Base-by-base conservation (phyloP, 37 sponge, comb jelly and placozoan genomes). In the Agelas oroides region DNA sequence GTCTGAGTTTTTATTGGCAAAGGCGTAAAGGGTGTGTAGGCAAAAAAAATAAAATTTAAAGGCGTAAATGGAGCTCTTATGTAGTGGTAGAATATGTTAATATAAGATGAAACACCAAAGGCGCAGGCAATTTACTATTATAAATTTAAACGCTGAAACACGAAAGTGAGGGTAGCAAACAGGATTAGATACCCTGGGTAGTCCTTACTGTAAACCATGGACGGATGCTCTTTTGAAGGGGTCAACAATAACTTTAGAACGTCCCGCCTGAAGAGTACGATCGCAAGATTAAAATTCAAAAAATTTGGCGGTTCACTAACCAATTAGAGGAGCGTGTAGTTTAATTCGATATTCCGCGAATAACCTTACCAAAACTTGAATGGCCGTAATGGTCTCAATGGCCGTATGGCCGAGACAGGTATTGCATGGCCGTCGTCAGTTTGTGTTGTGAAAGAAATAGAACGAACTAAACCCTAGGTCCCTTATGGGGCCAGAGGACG, bases 241-340 rank as follows among this genome's bases (percentile, higher is more conserved):
- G 66, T 81, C 70, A 30, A 66, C 27, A 57, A 85, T 30, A 91
- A 77, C 79, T 88, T 34, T 75, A 79, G 71, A 80, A 75, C 13
- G 59, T 81, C 67, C 90, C 93, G 89, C 93, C 90, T 93, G 93
- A 85, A 81, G 89, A 93, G 86, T 93, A 93, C 77, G 89, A 72
- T 89, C 73, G 90, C 90, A 93, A 93, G 87, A 82, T 82, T 93
- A 82, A 89, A 93, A 93, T 84, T 88, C 67, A 93, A 93, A 82
- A 85, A 89, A 89, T 86, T 89, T 93, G 94, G 90, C 90, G 94
- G 94, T 93, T 93, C 94, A 89, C 83, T 79, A 84, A 70, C 73
- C 80, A 89, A 89, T 93, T 89, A 93, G 94, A 93, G 94, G 94
- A 89, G 90, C 90, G 90, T 85, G 90, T 93, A 77, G 87, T 81